Evolutionary conservation across 2,797 vertebrate species (phyloP).

Genomic region (Anguilla megastoma): DNA sequence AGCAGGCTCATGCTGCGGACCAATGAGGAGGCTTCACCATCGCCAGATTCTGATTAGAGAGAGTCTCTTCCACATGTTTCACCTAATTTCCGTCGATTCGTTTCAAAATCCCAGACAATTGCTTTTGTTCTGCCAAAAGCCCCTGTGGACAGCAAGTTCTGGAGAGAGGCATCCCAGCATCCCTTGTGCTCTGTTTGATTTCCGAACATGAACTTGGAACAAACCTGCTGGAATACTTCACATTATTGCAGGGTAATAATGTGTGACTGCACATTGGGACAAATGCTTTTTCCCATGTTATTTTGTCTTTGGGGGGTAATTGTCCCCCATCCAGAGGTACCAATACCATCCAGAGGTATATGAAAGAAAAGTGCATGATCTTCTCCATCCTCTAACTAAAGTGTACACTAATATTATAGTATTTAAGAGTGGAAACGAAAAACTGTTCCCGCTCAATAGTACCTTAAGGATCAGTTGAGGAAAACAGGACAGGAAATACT

Average conservation of each 20-base stretch:
- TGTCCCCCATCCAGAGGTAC: not conserved
- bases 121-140: not conserved
- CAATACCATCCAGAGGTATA: not conserved
- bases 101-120: not conserved
- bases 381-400: not conserved
- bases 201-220: not conserved
- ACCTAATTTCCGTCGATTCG: not conserved
- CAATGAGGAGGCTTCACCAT: not conserved
- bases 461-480: not conserved
- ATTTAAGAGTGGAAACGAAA: not conserved
- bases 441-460: not conserved
- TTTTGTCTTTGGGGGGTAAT: not conserved
- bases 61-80: not conserved
- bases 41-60: conserved; percentile 24
- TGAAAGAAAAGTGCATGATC: not conserved
- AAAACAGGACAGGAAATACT: not conserved
- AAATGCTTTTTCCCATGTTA: not conserved
- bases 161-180: not conserved
- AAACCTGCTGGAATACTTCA: not conserved
- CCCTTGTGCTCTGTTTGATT: not conserved
- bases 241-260: not conserved
- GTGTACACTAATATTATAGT: not conserved
- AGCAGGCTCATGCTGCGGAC: not conserved
- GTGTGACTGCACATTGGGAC: not conserved
- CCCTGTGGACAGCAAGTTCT: not conserved